Evolutionary conservation across 2,113 vertebrate species (phyloP), one percentile per base, ranked within the genome.

Genomic region (Mus spicilegus): DNA sequence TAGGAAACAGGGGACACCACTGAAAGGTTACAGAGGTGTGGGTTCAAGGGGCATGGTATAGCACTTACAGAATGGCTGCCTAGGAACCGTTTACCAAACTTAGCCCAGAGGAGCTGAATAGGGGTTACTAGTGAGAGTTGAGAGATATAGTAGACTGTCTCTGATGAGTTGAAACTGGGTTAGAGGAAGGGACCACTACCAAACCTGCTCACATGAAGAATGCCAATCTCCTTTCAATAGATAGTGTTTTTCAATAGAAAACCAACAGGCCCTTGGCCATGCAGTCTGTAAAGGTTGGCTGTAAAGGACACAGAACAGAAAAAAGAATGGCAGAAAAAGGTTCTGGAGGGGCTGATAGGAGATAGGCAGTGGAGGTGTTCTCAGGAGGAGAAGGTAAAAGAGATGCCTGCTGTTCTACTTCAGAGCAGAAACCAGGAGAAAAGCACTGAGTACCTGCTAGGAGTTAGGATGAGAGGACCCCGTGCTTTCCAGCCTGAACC

Each of bases 331-430:
- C 24, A 26, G 39, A 69, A 7, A 30, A 4, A 8, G 30, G 5
- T 46, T 46, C 36, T 51, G 14, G 12, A 72, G 75, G 54, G 58
- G 28, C 49, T 56, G 42, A 22, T 28, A 42, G 11, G 33, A 85
- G 75, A 39, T 6, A n/a, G 17, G 7, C 26, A 42, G 28, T 4
- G 14, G 0, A 17, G 65, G 13, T 3, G 14, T 56, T 22, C 4
- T 28, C 24, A 5, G 39, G 13, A 28, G 33, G 17, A 94, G 51
- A 90, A 61, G 6, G 46, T 2, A 9, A 58, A 16, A 2, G 1
- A 30, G 61, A 58, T 0, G 7, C 70, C 69, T 30, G 19, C 9
- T 2, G 54, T 7, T 5, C 20, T 5, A 10, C 11, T 4, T 70
- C 46, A 17, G 5, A 69, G 67, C 67, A 14, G 72, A 86, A 54